phyloP scores from a whole-genome alignment of 1,140 invertebrate genomes.

The Bombus superbus region DNA sequence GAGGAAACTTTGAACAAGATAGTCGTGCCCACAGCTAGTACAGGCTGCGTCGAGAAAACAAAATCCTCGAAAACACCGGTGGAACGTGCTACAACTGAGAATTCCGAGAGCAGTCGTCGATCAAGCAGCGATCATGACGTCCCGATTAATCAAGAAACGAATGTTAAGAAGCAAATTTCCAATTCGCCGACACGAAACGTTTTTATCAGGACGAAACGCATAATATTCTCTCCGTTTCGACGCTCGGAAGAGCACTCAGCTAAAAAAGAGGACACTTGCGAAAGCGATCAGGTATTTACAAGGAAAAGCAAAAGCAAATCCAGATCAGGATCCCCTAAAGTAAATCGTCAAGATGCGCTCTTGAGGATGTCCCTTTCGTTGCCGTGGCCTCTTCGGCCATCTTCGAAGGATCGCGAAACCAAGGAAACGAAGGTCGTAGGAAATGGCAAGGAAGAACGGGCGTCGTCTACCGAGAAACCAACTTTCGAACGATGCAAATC shows the following conservation, averaged over 20 bases:
- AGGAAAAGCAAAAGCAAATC: slow-evolving; percentile 61
- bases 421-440: neutral
- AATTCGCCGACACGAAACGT: slow-evolving; percentile 76
- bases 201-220: slow-evolving; percentile 90
- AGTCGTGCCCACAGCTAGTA: slow-evolving; percentile 67
- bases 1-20: slow-evolving; percentile 74
- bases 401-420: slow-evolving; percentile 34
- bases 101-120: neutral
- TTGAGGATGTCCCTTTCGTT: slow-evolving; percentile 50
- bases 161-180: neutral
- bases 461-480: neutral
- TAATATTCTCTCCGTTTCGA: slow-evolving; percentile 88
- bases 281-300: neutral
- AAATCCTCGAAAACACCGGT: neutral
- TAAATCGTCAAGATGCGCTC: slow-evolving; percentile 42
- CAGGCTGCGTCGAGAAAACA: neutral
- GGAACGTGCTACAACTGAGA: neutral
- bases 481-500: neutral
- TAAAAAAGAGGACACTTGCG: slow-evolving; percentile 51
- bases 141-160: neutral
- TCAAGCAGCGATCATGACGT: neutral
- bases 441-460: neutral
- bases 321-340: slow-evolving; percentile 41
- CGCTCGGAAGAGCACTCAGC: slow-evolving; percentile 82
- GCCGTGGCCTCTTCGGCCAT: slow-evolving; percentile 49